Evolutionary conservation across 1,140 invertebrate genomes (phyloP), one percentile per base, ranked within the genome.

Genomic region (Bombus superbus): DNA sequence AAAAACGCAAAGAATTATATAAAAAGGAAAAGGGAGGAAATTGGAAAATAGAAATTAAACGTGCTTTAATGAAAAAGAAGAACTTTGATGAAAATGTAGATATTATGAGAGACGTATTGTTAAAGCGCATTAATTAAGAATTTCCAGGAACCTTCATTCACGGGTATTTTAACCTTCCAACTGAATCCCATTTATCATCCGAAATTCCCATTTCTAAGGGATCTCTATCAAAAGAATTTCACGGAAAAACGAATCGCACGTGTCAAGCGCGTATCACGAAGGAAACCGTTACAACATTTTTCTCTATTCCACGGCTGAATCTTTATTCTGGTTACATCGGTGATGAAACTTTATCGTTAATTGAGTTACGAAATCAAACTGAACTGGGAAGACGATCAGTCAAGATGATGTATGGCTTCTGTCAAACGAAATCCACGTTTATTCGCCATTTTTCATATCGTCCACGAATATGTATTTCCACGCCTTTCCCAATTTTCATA

Each of bases 331-430:
- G 40, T 42, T 71, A 42, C 38, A 75, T 22, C 32, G 44, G 6
- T 32, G 47, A 75, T 75, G 11, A 53, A 75, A 47, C 32, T 75
- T 35, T 32, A 57, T 75, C 73, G 73, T 57, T 75, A 75, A 75
- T 75, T 57, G 47, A 75, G 73, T 75, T 75, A 75, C 25, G 32
- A 35, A 75, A 75, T 57, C 73, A 53, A 47, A n/a, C 72, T 40
- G 42, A 47, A 40, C 42, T 3, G 18, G 18, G 9, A 47, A 75
- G 47, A 68, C 66, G 71, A 82, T 82, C 80, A 59, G 40, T 82
- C 69, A 74, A 28, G 40, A 82, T 82, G 80, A 82, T 74, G n/a
- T 35, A 82, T 18, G 68, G 22, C n/a, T 4, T 18, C 38, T 13
- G 80, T 64, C 80, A 57, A 74, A 42, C 25, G 69, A 44, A 35